These are phyloP conservation scores for Pseudomyrmex pallidus DNA, from an alignment of 1,140 invertebrate species.

Conservation along the genomic window DNA sequence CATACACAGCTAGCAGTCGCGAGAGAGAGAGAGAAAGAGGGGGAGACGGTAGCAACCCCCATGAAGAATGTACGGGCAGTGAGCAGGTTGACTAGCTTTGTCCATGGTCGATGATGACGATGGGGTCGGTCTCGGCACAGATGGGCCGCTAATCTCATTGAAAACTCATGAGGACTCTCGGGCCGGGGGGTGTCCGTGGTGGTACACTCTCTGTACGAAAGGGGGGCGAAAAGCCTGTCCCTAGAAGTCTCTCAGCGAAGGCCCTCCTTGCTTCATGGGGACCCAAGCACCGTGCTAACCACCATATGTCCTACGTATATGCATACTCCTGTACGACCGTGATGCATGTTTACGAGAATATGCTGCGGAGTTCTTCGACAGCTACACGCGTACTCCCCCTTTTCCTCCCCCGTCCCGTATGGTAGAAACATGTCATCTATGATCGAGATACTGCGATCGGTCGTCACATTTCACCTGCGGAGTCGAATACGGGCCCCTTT, in stretches of 20 bases:
- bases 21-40: conserved; percentile 28
- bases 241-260: conserved; percentile 67
- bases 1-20: conserved; percentile 48
- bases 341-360: conserved; percentile 66
- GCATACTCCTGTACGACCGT: conserved; percentile 66
- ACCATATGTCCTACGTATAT: conserved; percentile 85
- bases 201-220: background rate
- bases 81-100: conserved; percentile 84
- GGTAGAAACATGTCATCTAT: background rate
- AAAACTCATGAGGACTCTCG: conserved; percentile 85
- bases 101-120: conserved; percentile 82
- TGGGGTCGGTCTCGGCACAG: conserved; percentile 83
- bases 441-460: conserved; percentile 25
- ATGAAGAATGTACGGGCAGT: conserved; percentile 76
- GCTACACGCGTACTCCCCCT: background rate
- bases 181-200: conserved; percentile 66
- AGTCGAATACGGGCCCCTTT: background rate
- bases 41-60: conserved; percentile 74
- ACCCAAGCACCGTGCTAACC: conserved; percentile 80
- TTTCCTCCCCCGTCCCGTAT: background rate
- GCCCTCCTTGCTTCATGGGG: conserved; percentile 74
- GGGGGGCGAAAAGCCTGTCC: conserved; percentile 67
- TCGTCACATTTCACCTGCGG: conserved; percentile 36
- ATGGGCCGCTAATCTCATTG: conserved; percentile 86
- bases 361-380: conserved; percentile 60